These are phyloP conservation scores for Pseudorectes ferrugineus DNA, from an alignment of 2,113 vertebrate species.

Conservation along the genomic window DNA sequence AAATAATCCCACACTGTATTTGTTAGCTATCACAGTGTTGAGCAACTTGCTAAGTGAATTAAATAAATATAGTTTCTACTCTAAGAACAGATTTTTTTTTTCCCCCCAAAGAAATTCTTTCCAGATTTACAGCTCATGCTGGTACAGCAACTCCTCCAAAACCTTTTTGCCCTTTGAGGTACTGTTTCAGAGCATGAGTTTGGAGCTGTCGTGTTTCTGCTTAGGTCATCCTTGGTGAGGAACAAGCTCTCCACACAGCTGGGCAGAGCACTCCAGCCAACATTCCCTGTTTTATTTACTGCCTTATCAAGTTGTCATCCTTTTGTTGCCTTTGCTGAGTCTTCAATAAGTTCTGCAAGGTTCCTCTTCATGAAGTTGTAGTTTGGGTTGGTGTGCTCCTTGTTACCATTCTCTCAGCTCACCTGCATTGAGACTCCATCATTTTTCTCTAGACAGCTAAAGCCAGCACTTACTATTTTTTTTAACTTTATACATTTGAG, in stretches of 20 bases:
- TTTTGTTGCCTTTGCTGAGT: background rate
- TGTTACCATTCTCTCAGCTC: background rate
- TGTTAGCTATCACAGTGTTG: slow-evolving; percentile 20
- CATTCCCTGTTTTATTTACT: background rate
- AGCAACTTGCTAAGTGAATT: slow-evolving; percentile 24
- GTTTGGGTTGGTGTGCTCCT: background rate
- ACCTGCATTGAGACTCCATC: background rate
- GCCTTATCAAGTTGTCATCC: background rate
- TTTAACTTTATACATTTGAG: background rate
- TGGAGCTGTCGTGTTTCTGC: background rate
- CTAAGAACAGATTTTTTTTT: background rate
- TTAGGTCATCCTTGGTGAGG: background rate
- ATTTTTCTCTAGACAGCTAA: background rate
- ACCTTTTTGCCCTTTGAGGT: background rate
- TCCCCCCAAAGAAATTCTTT: background rate
- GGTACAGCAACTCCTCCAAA: background rate
- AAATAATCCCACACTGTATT: slow-evolving; percentile 34
- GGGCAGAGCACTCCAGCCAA: background rate
- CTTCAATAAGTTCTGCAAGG: background rate
- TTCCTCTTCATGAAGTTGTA: background rate
- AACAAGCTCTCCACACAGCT: background rate
- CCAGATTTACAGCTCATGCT: background rate
- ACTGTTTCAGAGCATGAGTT: background rate
- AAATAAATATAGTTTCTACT: background rate
- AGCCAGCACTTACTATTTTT: background rate